These are phyloP conservation scores for Erethizon dorsatum DNA, from an alignment of 2,797 vertebrate species.

Conservation along the genomic window DNA sequence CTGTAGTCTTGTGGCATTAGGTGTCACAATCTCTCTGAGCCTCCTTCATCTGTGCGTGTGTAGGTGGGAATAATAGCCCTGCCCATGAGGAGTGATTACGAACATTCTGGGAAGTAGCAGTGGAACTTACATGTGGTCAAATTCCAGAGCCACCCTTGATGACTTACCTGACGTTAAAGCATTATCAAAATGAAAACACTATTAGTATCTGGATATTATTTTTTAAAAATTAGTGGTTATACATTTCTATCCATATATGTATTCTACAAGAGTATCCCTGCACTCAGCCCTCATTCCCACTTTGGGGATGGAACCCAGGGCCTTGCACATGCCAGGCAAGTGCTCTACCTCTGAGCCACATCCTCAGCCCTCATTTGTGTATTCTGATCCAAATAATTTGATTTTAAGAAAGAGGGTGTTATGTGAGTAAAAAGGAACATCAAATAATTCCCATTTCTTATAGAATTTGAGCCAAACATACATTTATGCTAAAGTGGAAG, in stretches of 20 bases:
- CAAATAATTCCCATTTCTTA: neutral
- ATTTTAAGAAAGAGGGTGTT: slow-evolving; percentile 33
- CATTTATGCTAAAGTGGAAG: slow-evolving; percentile 21
- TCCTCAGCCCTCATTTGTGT: neutral
- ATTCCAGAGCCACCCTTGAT: neutral
- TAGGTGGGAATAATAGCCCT: neutral
- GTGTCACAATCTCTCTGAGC: neutral
- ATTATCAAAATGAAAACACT: neutral
- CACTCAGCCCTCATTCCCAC: neutral
- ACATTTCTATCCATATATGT: neutral
- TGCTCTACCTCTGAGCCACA: neutral
- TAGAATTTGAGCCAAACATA: neutral
- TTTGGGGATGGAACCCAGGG: neutral
- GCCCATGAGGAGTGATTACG: neutral
- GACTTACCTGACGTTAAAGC: neutral
- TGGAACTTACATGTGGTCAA: neutral
- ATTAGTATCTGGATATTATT: neutral
- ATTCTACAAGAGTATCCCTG: neutral
- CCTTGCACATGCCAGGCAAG: neutral
- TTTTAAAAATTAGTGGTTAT: slow-evolving; percentile 36
- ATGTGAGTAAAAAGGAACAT: slow-evolving; percentile 1
- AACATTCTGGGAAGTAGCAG: neutral
- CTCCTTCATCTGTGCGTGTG: neutral
- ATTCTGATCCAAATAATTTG: slow-evolving; percentile 38
- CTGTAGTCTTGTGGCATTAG: neutral